Evolutionary conservation across 2,888 invertebrate genomes (phyloP).

Genomic region (Chrysotoxum bicinctum): DNA sequence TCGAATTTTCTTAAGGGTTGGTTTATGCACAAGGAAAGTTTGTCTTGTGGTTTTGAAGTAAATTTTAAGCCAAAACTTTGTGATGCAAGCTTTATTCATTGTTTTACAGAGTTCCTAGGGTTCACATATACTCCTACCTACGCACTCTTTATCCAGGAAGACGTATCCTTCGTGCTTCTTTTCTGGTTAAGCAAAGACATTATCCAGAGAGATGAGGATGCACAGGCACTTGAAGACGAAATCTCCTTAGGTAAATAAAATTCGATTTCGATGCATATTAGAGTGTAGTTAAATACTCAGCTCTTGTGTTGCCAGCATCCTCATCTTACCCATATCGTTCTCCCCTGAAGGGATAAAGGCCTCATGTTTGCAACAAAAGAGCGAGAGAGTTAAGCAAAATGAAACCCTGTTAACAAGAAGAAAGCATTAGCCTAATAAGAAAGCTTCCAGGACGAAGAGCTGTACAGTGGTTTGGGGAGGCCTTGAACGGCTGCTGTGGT

Average conservation of each 20-base stretch:
- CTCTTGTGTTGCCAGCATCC: constrained; percentile 28
- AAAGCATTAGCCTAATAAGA: constrained; percentile 73
- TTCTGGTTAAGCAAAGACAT: constrained; percentile 54
- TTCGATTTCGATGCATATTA: constrained; percentile 70
- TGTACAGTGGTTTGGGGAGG: not conserved
- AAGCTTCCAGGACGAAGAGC: constrained; percentile 31
- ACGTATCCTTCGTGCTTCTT: constrained; percentile 25
- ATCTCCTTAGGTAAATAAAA: constrained; percentile 68
- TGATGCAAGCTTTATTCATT: constrained; percentile 30
- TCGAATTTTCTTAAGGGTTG: not conserved
- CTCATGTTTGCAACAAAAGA: not conserved
- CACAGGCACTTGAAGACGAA: constrained; percentile 38
- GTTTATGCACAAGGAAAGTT: not conserved
- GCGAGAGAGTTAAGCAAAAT: constrained; percentile 4
- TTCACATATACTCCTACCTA: not conserved
- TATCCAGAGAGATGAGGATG: constrained; percentile 49
- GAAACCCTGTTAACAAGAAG: constrained; percentile 71
- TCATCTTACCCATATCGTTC: not conserved
- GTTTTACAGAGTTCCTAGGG: not conserved
- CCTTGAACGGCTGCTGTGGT: constrained; percentile 35
- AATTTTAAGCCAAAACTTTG: constrained; percentile 46
- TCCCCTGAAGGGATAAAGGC: not conserved
- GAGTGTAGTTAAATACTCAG: constrained; percentile 65
- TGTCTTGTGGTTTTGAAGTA: constrained; percentile 35
- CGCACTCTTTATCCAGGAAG: constrained; percentile 6